Evolutionary conservation across 2,888 invertebrate genomes (phyloP), one percentile per base, ranked within the genome.

Genomic region (Lucinisca nassula): DNA sequence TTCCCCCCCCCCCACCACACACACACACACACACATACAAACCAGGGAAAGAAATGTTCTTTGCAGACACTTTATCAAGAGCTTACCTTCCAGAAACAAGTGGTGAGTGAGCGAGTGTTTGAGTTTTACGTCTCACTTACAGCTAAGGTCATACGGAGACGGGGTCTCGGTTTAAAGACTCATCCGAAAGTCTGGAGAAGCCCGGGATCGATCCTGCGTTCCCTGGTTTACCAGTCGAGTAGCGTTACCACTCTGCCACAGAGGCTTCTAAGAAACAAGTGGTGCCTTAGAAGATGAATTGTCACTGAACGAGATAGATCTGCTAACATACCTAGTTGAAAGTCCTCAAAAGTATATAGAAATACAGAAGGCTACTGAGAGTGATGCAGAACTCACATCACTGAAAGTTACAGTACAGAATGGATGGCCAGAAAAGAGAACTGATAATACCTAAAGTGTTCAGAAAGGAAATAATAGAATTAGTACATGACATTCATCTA

Each of bases 401-500:
- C 24, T 81, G 61, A 81, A 61, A 61, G 8, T 75, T 32, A 75
- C 40, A 12, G 49, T 49, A 35, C 6, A 38, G 27, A 37, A 75
- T 27, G 74, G 81, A 30, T 81, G 81, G 81, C 75, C 81, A 51
- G 51, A 75, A 45, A 45, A 24, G 6, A 37, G 75, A 81, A 17
- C 14, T 85, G 1, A 85, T 83, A 30, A 77, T 90, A 51, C 83
- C 87, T 32, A 37, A 32, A 61, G 27, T 45, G n/a, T 24, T 88
- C 21, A 75, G 82, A 32, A 37, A 14, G 10, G 88, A 88, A 67
- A 85, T 82, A 74, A 45, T 88, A 6, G 49, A 73, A 75, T 30
- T 38, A 70, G 40, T 85, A 49, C 84, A 88, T 72, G 82, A 81
- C 67, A 76, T 85, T 12, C 85, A 90, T 55, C 27, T 90, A 8